Base-by-base conservation (phyloP, 2,797 vertebrate genomes). In the Myotis myotis region DNA sequence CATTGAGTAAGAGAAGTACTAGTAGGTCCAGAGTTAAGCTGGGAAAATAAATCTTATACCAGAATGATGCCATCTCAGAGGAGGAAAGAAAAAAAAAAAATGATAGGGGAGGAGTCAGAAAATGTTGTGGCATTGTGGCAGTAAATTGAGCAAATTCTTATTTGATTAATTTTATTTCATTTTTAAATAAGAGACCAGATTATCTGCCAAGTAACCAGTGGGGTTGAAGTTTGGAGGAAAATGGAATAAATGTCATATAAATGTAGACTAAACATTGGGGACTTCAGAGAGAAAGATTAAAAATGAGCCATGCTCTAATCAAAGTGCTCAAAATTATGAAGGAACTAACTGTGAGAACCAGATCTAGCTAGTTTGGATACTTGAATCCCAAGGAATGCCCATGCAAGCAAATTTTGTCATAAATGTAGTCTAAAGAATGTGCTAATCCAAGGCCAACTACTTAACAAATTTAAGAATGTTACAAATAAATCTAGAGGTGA, bases 151-250 rank as follows among this genome's bases (percentile, higher is more conserved):
- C 7, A 87, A 53, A 68, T 30, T 60, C 11, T 75, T 19, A 30
- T 53, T 57, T 84, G 25, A 55, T 70, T 13, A 80, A 74, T 94
- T 93, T 80, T 25, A 38, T 55, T 70, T 74, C 11, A 47, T 91
- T 76, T 4, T 51, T 87, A 91, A 79, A 57, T 72, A 64, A 82
- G 8, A 80, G 23, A 80, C 7, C 7, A 62, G 30, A 76, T 49
- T 53, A 81, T 55, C 60, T 76, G 6, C 11, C 4, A 84, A 72
- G 30, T 76, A 87, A 85, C 12, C 10, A 87, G 44, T n/a, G 7
- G 49, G 78, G 19, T 38, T 64, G 6, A 44, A 20, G 3, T 1
- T 30, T 89, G 44, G 38, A 60, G 75, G 47, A 91, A 92, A 85
- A 80, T 70, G 0, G 6, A 49, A 3, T 60, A 7, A 25, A 30